Base-by-base conservation (phyloP, 2,888 invertebrate genomes). In the Ditula angustiorana region DNA sequence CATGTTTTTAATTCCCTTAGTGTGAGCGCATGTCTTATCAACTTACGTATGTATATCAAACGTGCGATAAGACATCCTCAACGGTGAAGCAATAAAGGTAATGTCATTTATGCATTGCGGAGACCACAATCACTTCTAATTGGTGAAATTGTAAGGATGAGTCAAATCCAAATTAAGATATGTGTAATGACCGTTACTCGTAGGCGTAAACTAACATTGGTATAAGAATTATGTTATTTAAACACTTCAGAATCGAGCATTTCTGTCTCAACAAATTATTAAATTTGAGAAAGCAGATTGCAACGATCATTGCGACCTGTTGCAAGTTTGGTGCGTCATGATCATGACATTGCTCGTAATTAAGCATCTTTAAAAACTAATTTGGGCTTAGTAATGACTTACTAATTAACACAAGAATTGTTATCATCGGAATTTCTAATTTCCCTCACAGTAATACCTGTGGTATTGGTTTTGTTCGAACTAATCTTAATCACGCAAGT, bases 171-270 rank as follows among this genome's bases (percentile, higher is more conserved):
- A 63, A 63, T 52, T 58, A 52, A 58, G 41, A 57, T 28, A 58
- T 63, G 41, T 58, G 57, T 52, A 63, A 63, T 63, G 57, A 58
- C 50, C 41, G 24, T 44, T 63, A 50, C 63, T 56, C 58, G 87
- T 88, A 80, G 88, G 88, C 80, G 87, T 83, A 77, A 80, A 81
- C 79, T 74, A 81, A 82, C 82, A 82, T 79, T 77, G 74, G 26
- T 61, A 26, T 21, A 24, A 21, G 47, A 47, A 47, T 46, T 52
- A 50, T 52, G 50, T 60, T 53, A 28, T 60, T 8, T 50, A 63
- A 60, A 63, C 57, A 63, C 50, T 58, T 50, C 11, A 37, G 53
- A 53, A 23, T 56, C 26, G 21, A 13, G 35, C 19, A 23, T 21
- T 11, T 26, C 47, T 46, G 26, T 35, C 26, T 33, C 21, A 21